Percentiles rank a stretch among this genome's conserved stretches.
phyloP scores from a whole-genome alignment of 2,797 vertebrate genomes.

The Sebastes iracundus region DNA sequence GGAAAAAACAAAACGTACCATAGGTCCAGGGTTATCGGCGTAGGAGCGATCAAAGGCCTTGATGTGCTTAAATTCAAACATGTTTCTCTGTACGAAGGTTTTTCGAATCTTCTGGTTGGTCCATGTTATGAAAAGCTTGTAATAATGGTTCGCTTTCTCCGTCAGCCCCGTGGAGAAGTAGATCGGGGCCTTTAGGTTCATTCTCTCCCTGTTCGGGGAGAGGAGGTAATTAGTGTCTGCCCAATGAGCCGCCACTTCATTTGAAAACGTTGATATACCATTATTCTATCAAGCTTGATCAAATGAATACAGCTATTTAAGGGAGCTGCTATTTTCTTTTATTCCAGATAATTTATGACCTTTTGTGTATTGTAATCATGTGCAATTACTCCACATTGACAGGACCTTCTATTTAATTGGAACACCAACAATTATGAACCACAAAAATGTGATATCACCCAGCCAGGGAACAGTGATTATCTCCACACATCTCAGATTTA shows the following conservation, averaged over 20 bases:
- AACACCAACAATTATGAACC: neutral
- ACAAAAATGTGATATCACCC: neutral
- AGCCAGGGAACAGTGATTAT: neutral
- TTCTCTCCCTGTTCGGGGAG: conserved; percentile 88
- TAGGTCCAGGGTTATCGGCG: conserved; percentile 95
- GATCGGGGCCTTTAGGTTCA: conserved; percentile 98
- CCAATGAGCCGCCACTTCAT: neutral
- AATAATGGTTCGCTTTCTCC: conserved; percentile 98
- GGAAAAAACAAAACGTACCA: conserved; percentile 79
- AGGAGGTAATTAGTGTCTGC: conserved; percentile 1
- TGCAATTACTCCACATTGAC: neutral
- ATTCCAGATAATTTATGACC: neutral
- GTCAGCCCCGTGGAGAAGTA: conserved; percentile 98
- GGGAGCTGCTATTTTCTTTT: neutral
- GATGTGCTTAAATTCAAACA: conserved; percentile 99
- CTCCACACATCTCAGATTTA: neutral
- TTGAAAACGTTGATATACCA: neutral
- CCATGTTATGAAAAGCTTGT: conserved; percentile 99
- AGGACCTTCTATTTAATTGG: neutral
- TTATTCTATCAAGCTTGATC: conserved; percentile 12
- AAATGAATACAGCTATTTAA: neutral
- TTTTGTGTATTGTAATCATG: neutral
- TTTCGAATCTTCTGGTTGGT: conserved; percentile 99
- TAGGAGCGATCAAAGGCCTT: conserved; percentile 96
- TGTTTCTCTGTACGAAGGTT: conserved; percentile 98